phyloP scores from a whole-genome alignment of 2,888 invertebrate species.

The Seladonia tumulorum region DNA sequence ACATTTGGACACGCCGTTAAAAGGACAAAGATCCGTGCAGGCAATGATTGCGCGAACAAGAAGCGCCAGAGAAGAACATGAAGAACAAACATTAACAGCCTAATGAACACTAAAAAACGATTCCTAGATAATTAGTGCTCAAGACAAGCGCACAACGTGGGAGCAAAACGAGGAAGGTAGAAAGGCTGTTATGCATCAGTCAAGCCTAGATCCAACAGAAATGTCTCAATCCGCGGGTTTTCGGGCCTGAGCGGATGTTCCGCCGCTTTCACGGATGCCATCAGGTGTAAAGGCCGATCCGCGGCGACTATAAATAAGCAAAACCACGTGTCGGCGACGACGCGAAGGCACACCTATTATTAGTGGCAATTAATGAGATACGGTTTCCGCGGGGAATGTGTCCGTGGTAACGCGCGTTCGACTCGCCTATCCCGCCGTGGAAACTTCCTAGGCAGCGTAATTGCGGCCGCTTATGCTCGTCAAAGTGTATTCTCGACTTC shows the following conservation, averaged over 20 bases:
- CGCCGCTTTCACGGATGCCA: conserved; percentile 72
- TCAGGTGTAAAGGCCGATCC: conserved; percentile 63
- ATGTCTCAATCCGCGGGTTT: conserved; percentile 58
- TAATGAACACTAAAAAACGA: neutral
- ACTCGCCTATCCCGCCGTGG: conserved; percentile 77
- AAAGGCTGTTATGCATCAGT: conserved; percentile 28
- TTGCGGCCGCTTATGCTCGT: conserved; percentile 62
- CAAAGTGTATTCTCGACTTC: conserved; percentile 57
- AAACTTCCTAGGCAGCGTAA: conserved; percentile 73
- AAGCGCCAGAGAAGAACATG: too few relatives aligned
- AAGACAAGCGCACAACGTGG: neutral
- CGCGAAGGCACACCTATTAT: conserved; percentile 71
- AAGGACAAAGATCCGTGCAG: too few relatives aligned
- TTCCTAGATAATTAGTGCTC: neutral
- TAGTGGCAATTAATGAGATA: conserved; percentile 78
- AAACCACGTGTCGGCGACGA: conserved; percentile 65
- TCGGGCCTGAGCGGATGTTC: conserved; percentile 55
- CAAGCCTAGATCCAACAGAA: conserved; percentile 42
- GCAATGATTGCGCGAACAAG: too few relatives aligned
- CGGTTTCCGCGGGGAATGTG: conserved; percentile 73
- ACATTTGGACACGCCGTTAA: too few relatives aligned
- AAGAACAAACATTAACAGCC: too few relatives aligned
- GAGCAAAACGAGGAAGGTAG: neutral
- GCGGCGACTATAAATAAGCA: conserved; percentile 69
- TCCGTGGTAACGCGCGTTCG: conserved; percentile 79